Base-by-base conservation (phyloP, 2,113 vertebrate genomes). In the Rynchops niger region DNA sequence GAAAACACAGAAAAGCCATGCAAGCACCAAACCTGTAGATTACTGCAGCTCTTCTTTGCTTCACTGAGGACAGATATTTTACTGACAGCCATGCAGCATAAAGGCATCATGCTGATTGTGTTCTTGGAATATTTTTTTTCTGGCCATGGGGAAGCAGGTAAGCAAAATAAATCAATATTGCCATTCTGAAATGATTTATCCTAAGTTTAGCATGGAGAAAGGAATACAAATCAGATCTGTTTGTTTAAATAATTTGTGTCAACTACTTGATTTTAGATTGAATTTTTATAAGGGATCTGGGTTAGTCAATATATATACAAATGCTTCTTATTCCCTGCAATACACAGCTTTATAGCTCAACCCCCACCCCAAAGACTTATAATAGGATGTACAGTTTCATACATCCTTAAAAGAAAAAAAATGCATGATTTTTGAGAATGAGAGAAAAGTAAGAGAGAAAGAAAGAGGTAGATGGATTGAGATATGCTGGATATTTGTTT, bases 71-170 rank as follows among this genome's bases (percentile, higher is more conserved):
- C 71, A 93, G 90, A 81, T 95, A 93, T 78, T 91, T 93, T 82
- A 66, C 91, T 96, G 91, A 92, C 96, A 97, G 93, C 74, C 97
- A 96, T 97, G 97, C 95, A 97, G 85, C 94, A 74, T 72, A 93
- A 95, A 95, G 92, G 96, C 92, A 96, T 98, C 49, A 70, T 96
- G 69, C 91, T 98, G 93, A 97, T 98, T 88, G 80, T 98, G 25
- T 79, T 98, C 95, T 94, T 98, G 96, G 96, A 97, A 45, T 98
- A 95, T 82, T 76, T 97, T 58, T 30, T 98, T 90, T 87, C 81
- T 87, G 94, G 90, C 82, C 95, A 72, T 18, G 95, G 85, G 38
- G 90, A 95, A 79, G 69, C 97, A 98, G 98, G 98, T 98, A 97
- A 98, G 98, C n/a, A 88, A 89, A 95, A 88, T 81, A 86, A 88